Percentiles rank a stretch among this genome's conserved stretches.
Evolutionary conservation across 2,113 vertebrate species (phyloP).

Genomic region (Ceratotherium simum): DNA sequence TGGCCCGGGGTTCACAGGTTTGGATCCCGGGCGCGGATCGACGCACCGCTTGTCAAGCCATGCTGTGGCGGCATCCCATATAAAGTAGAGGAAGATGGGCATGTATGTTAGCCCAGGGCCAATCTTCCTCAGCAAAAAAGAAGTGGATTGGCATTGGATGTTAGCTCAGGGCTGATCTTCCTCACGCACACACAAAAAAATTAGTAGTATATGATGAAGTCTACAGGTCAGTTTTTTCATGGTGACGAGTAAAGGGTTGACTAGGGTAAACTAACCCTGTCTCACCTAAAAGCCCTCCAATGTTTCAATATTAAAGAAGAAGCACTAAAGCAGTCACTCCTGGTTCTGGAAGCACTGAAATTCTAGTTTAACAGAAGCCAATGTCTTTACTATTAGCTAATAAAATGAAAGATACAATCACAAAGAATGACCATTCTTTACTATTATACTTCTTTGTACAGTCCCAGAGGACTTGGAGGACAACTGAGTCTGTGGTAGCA

Average conservation of each 20-base stretch:
- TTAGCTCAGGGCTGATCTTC: no score
- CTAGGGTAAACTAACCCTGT: background rate
- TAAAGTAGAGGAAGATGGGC: no score
- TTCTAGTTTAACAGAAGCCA: background rate
- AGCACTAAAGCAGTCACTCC: background rate
- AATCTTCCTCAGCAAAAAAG: no score
- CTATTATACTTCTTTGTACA: background rate
- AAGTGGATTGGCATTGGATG: no score
- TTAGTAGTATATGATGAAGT: background rate
- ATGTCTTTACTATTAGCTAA: background rate
- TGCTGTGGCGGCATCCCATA: no score
- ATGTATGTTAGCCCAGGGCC: no score
- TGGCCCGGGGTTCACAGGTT: no score
- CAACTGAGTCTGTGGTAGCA: background rate
- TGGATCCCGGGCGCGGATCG: no score
- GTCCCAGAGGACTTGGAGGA: background rate
- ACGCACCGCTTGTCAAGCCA: no score
- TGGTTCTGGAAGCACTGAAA: background rate
- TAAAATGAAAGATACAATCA: background rate
- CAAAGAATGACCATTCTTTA: background rate
- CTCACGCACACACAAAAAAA: no score
- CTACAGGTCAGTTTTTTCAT: background rate
- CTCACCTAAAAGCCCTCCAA: background rate
- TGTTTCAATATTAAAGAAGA: background rate
- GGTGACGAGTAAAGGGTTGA: background rate